Percentiles rank a stretch among this genome's conserved stretches.
phyloP scores from a whole-genome alignment of 2,888 invertebrate species.

The Cantharis flavilabris region DNA sequence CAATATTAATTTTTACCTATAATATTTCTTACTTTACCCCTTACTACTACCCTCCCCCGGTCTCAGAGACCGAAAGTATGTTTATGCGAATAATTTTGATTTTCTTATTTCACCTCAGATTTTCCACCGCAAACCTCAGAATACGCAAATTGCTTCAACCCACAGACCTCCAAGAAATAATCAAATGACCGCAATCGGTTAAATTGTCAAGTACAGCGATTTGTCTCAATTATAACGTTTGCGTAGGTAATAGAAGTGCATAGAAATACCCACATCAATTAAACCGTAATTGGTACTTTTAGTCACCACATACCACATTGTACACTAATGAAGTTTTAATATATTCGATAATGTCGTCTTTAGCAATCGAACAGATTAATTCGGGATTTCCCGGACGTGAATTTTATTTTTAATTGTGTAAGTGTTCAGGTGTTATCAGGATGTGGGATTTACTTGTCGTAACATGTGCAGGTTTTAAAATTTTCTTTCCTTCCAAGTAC shows the following conservation, averaged over 20 bases:
- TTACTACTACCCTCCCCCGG: no score
- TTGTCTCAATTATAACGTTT: background rate
- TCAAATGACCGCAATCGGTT: background rate
- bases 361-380: background rate
- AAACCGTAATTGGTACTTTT: background rate
- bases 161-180: no score
- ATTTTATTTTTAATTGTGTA: background rate
- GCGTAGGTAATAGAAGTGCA: background rate
- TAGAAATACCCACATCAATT: background rate
- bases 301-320: background rate
- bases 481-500: background rate
- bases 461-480: background rate
- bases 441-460: background rate
- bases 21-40: no score
- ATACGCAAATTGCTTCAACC: no score
- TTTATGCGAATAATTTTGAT: no score
- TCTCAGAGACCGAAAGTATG: no score
- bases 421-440: background rate
- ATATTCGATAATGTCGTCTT: background rate
- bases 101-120: no score
- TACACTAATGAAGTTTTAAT: background rate
- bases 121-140: no score
- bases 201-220: background rate
- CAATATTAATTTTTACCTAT: no score
- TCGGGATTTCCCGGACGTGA: background rate